These are phyloP conservation scores for Xanthorhoe spadicearia DNA, from an alignment of 2,888 invertebrate species.

Conservation along the genomic window DNA sequence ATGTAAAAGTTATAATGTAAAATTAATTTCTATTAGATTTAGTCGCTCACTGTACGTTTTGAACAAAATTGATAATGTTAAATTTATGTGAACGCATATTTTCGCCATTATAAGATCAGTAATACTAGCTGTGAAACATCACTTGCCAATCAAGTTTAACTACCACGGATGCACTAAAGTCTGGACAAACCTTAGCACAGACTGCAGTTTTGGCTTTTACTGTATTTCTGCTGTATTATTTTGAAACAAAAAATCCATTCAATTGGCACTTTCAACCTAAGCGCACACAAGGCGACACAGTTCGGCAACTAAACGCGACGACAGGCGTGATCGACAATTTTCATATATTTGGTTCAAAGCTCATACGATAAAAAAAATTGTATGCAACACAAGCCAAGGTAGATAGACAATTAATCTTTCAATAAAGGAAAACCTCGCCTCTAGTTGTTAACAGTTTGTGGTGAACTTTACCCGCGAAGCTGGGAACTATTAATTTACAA, in stretches of 20 bases:
- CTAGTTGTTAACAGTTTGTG: conserved; percentile 5
- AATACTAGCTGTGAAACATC: conserved; percentile 35
- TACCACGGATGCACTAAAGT: background rate
- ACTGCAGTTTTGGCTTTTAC: background rate
- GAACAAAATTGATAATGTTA: conserved; percentile 12
- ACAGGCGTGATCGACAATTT: no score
- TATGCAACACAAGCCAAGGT: background rate
- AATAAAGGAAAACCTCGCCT: background rate
- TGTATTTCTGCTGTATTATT: no score
- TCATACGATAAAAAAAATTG: background rate
- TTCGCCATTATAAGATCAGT: conserved; percentile 11
- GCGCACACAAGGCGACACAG: no score
- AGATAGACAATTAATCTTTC: no score
- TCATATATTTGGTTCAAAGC: no score
- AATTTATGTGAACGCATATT: conserved; percentile 15
- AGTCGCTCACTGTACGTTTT: background rate
- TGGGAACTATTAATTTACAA: conserved; percentile 43
- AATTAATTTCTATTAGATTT: background rate
- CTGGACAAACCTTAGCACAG: conserved; percentile 1
- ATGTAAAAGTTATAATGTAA: no score
- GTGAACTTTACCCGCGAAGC: conserved; percentile 37
- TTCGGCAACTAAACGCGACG: no score
- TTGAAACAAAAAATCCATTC: no score
- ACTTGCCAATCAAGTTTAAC: conserved; percentile 44
- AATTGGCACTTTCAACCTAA: no score